Base-by-base conservation (phyloP, 2,888 invertebrate species). In the Chironomus tentans region DNA sequence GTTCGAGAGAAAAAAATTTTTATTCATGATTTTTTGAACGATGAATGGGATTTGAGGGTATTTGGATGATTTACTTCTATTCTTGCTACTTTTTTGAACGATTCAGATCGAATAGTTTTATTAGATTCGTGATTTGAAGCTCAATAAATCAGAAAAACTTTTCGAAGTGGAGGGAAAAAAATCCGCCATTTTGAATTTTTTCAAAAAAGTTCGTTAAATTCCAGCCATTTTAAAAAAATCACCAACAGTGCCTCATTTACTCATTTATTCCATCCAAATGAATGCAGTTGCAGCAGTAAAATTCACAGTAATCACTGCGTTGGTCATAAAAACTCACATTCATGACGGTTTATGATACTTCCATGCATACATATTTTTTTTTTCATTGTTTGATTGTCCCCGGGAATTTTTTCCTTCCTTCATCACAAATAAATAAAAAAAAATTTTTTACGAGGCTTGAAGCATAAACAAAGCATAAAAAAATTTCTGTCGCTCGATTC, bases 351-450 rank as follows among this genome's bases (percentile, higher is more conserved):
- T 70, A 70, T 70, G 70, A n/a, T 70, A n/a, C 18, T 56, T 56
- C 38, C 38, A 38, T 38, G 38, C 38, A 38, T 38, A 46, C 70
- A 50, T 70, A 70, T 70, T 70, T n/a, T n/a, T n/a, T n/a, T n/a
- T n/a, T n/a, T 70, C 70, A 70, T 70, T 70, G 70, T 70, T 56
- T 48, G 50, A 65, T 50, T 70, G 70, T 70, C 70, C 70, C 70
- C 47, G 70, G 56, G 70, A 70, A 21, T 48, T 50, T 48, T 50
- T 22, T 47, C n/a, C 18, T 24, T 46, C 18, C 18, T 56, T 56
- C 18, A 62, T 62, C 62, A 62, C 12, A 62, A 18, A 12, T 15
- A 62, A 21, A 38, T 12, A 62, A 22, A 22, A 62, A 21, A 69
- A 69, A 65, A 21, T 4, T 68, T 46, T 68, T 46, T 70, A 65